Conservation (phyloP, 2,113 vertebrate species). For the Arothron firmamentum region DNA sequence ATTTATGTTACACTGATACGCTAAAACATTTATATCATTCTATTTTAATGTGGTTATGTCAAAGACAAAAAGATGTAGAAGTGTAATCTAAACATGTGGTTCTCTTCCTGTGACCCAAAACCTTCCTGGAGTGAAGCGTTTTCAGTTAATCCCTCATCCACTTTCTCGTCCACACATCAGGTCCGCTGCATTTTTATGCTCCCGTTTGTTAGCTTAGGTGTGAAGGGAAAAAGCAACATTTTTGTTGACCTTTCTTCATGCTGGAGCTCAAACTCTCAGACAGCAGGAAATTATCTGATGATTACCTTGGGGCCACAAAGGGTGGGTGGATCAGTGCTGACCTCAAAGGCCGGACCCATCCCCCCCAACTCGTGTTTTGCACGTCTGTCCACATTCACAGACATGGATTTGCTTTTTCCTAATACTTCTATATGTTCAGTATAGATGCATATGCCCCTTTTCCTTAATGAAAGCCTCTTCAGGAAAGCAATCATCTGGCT, state of each 20-base stretch:
- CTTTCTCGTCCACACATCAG: slow-evolving; percentile 1
- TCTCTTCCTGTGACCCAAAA: slow-evolving; percentile 28
- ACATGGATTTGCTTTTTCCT: slow-evolving; percentile 38
- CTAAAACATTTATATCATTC: slow-evolving; percentile 53
- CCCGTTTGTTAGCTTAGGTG: slow-evolving; percentile 6
- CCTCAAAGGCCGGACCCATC: slow-evolving; percentile 25
- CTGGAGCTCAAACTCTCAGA: slow-evolving; percentile 26
- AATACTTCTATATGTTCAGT: slow-evolving; percentile 44
- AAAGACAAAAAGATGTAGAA: slow-evolving; percentile 14
- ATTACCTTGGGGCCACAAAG: slow-evolving; percentile 32
- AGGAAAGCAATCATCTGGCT: slow-evolving; percentile 17
- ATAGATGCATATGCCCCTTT: neutral
- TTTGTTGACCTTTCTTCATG: slow-evolving; percentile 16
- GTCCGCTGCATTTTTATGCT: slow-evolving; percentile 14
- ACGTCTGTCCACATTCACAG: slow-evolving; percentile 29
- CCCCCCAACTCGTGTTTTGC: slow-evolving; percentile 24
- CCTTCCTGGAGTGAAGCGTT: slow-evolving; percentile 2
- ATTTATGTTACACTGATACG: slow-evolving; percentile 42
- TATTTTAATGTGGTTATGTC: slow-evolving; percentile 24
- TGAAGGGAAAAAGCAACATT: too few relatives aligned
- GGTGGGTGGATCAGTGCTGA: slow-evolving; percentile 25
- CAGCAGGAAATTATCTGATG: slow-evolving; percentile 20
- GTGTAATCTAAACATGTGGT: slow-evolving; percentile 26
- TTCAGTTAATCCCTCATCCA: neutral
- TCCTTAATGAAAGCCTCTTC: slow-evolving; percentile 49